Evolutionary conservation across 2,113 vertebrate species (phyloP).

Genomic region (Gobius niger): DNA sequence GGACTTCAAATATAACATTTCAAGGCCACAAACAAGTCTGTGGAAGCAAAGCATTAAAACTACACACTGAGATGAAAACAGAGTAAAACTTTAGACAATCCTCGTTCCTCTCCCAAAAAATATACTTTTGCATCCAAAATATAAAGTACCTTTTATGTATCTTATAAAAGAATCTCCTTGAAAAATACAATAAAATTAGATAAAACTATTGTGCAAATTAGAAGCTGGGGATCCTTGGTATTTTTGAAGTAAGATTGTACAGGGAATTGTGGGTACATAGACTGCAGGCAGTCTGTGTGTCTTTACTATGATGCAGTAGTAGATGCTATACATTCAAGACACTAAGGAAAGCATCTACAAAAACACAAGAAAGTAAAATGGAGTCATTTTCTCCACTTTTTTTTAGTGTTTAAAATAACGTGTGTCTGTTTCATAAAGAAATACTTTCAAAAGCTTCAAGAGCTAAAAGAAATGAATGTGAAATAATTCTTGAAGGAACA

Average conservation of each 20-base stretch:
- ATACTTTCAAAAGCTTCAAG: too few relatives aligned
- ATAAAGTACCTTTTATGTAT: constrained; percentile 74
- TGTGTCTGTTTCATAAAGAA: too few relatives aligned
- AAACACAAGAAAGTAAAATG: too few relatives aligned
- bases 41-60: neutral
- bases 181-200: constrained; percentile 79
- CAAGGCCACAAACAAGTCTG: constrained; percentile 16
- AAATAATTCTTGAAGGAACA: too few relatives aligned
- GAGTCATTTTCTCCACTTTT: too few relatives aligned
- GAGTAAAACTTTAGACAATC: constrained; percentile 23
- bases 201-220: constrained; percentile 86
- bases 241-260: constrained; percentile 22
- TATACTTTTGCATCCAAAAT: constrained; percentile 36
- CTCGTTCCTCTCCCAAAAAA: neutral
- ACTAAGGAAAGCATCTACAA: neutral
- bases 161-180: constrained; percentile 75
- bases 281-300: neutral
- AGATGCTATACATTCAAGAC: constrained; percentile 3
- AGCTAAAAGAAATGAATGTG: too few relatives aligned
- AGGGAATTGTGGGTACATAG: constrained; percentile 69
- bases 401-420: too few relatives aligned
- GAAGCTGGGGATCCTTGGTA: constrained; percentile 65
- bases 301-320: neutral
- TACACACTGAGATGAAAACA: constrained; percentile 46
- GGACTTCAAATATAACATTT: constrained; percentile 3